Evolutionary conservation across 2,888 invertebrate genomes (phyloP), one percentile per base, ranked within the genome.

Genomic region (Seira musarum): DNA sequence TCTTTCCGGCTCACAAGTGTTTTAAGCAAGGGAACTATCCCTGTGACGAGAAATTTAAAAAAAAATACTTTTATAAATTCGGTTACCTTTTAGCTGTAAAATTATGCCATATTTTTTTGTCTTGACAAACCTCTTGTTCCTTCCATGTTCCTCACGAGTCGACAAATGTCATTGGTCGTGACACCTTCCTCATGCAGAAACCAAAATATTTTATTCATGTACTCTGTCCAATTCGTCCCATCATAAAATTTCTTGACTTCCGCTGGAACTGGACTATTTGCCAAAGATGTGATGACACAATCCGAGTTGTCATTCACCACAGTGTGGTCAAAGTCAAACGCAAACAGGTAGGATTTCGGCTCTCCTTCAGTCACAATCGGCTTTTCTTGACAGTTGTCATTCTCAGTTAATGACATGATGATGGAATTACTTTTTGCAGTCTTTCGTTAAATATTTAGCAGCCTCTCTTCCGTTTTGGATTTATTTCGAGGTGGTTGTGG

Each of bases 291-390:
- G 25, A 65, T 15, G 53, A 88, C 75, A 92, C 90, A 13, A 91
- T 95, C 95, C 30, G 93, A 93, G 88, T 95, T 95, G 69, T 91
- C 93, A 83, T 93, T 91, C n/a, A 94, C 91, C 19, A 95, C 90
- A 1, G 95, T 95, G 86, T 94, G 93, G 88, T 95, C 95, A 88
- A 95, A 95, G 89, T 95, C 95, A 87, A 95, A 93, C 2, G 92
- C 94, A 63, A 83, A 84, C 21, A 85, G 64, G 53, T 82, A 82
- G 67, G 78, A 53, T 2, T 72, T 15, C n/a, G 30, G 6, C 35
- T 35, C 30, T 22, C 25, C 22, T 15, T 24, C n/a, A 22, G 24
- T 5, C 60, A 10, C n/a, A n/a, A 8, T 30, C 8, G 30, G 30
- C 30, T 30, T 30, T 8, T 30, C 30, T 30, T 30, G 30, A 30